Base-by-base conservation (phyloP, 2,797 vertebrate species). In the Spinus olivaceus region DNA sequence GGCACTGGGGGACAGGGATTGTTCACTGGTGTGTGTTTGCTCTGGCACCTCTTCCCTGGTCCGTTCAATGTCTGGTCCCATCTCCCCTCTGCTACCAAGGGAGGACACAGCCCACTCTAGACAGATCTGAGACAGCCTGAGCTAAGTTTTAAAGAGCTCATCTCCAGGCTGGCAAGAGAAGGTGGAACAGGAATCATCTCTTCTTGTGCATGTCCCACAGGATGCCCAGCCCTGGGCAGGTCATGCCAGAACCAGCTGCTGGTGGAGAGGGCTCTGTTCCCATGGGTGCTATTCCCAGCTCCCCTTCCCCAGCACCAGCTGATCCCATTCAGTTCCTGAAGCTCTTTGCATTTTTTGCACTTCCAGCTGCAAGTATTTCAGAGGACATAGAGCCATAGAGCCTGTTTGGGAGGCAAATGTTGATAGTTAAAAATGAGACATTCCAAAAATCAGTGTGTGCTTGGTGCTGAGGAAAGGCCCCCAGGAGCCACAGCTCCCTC, bases 11-110 rank as follows among this genome's bases (percentile, higher is more conserved):
- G 6, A 27, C 27, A 25, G 50, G 44, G 35, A 16, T 17, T 18
- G 4, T 5, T 41, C 41, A 5, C 5, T 27, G 30, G 1, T 6
- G 2, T 12, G 30, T 18, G n/a, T 66, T 37, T 42, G 65, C 83
- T 32, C 70, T 64, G 69, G 33, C 50, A 50, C 41, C 51, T 86
- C 72, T 13, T 27, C n/a, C 64, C 67, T 21, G 17, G 7, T 32
- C 22, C 3, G 0, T 5, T 22, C 39, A 12, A 1, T 8, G 27
- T 6, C 74, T 50, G 32, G 3, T 51, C n/a, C 25, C 21, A 1
- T 32, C 30, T 51, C 27, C 14, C 35, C 72, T 27, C 59, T 46
- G 22, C 16, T 27, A 15, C 47, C 28, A 23, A 14, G 71, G 32
- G 28, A 3, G n/a, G 72, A 41, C 59, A 23, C 30, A 87, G 54